These are phyloP conservation scores for Clistopyga incitator DNA, from an alignment of 2,888 invertebrate genomes.

Conservation along the genomic window DNA sequence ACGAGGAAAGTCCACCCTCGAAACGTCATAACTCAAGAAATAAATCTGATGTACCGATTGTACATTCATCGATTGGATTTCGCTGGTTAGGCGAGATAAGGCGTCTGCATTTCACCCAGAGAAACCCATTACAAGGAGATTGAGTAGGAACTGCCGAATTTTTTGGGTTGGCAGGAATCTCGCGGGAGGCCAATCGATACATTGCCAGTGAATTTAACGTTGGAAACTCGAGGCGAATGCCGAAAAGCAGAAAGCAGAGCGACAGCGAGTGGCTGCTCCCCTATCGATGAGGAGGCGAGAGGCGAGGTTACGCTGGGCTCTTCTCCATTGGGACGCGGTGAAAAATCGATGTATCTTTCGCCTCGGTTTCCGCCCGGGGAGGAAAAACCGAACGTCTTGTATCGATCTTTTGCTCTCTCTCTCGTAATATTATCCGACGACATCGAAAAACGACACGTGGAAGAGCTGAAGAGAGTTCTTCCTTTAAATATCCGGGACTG, in stretches of 20 bases:
- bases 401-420: neutral
- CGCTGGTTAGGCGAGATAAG: conserved; percentile 14
- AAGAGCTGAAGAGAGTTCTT: neutral
- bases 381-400: neutral
- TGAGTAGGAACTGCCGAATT: neutral
- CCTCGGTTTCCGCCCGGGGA: neutral
- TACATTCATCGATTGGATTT: conserved; percentile 25
- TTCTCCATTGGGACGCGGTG: neutral
- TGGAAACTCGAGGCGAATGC: neutral
- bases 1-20: neutral
- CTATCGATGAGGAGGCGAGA: neutral
- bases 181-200: conserved; percentile 21
- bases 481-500: conserved; percentile 32
- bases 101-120: neutral
- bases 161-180: conserved; percentile 4
- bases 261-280: neutral
- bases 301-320: neutral
- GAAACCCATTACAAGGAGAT: neutral
- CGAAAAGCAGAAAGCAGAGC: neutral
- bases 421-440: neutral
- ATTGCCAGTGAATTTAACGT: conserved; percentile 1
- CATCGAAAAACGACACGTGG: neutral
- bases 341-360: conserved; percentile 17
- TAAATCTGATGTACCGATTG: neutral
- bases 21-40: conserved; percentile 14